These are phyloP conservation scores for Chrysolina americana DNA, from an alignment of 2,888 invertebrate genomes.

Conservation along the genomic window DNA sequence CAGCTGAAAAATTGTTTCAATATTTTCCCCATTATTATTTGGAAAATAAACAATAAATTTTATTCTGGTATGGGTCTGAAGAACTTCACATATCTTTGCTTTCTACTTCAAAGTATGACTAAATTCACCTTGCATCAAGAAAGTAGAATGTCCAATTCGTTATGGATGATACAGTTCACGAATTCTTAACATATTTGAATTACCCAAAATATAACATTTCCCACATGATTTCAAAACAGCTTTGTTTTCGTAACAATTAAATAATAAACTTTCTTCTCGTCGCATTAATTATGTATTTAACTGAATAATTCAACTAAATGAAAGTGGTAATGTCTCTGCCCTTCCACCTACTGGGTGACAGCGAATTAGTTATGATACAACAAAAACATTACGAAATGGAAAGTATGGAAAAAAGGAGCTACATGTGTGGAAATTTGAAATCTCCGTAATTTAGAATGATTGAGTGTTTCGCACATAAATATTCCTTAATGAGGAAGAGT, in stretches of 20 bases:
- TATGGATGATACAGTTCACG: not conserved
- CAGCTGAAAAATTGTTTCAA: too few species aligned
- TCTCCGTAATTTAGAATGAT: too few species aligned
- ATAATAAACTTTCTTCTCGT: constrained; percentile 10
- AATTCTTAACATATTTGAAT: not conserved
- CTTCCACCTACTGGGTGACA: not conserved
- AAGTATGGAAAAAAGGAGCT: too few species aligned
- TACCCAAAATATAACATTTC: not conserved
- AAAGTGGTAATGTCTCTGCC: constrained; percentile 1
- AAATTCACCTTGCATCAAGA: not conserved
- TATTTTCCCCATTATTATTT: too few species aligned
- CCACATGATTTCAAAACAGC: not conserved
- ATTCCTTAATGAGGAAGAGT: too few species aligned
- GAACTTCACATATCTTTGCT: too few species aligned
- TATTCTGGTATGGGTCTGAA: too few species aligned
- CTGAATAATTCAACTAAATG: not conserved
- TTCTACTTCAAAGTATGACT: too few species aligned
- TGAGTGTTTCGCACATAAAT: too few species aligned
- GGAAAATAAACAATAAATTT: too few species aligned
- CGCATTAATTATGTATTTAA: not conserved
- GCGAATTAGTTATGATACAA: not conserved
- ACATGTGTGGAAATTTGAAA: too few species aligned
- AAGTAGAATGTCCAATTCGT: not conserved
- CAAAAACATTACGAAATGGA: not conserved
- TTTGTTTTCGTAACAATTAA: constrained; percentile 3